A percentile compares a stretch with the other conserved stretches of the same genome.
Conservation (phyloP, 2,113 vertebrate genomes). For the Poeciliopsis occidentalis region DNA sequence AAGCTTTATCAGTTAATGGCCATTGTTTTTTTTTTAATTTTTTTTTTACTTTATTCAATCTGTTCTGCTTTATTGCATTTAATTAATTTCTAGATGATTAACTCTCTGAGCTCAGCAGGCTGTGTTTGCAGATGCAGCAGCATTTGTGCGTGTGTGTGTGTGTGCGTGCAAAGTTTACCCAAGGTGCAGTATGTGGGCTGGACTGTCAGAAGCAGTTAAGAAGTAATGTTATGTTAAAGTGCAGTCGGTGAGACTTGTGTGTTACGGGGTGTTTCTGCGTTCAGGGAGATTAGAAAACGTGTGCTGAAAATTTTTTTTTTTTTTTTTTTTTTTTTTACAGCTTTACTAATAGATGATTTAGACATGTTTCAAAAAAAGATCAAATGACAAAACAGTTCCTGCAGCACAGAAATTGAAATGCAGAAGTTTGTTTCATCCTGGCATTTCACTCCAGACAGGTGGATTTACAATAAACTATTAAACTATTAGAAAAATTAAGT, state of each 20-base stretch:
- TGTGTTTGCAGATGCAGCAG: too few species aligned
- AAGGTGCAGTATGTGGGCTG: not conserved
- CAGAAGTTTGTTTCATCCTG: not conserved
- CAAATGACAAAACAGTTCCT: not conserved
- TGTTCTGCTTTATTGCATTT: too few species aligned
- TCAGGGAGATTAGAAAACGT: not conserved
- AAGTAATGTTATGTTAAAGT: not conserved
- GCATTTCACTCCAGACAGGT: too few species aligned
- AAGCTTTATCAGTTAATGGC: too few species aligned
- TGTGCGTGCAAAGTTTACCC: not conserved
- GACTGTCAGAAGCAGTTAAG: slow-evolving; percentile 34
- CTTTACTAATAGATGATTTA: not conserved
- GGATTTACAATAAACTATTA: not conserved
- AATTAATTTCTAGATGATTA: too few species aligned
- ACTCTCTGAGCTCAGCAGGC: too few species aligned
- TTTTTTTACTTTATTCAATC: too few species aligned
- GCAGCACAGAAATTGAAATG: too few species aligned
- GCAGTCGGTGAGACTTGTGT: not conserved
- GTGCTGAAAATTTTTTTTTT: too few species aligned
- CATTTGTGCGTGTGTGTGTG: too few species aligned
- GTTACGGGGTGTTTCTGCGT: not conserved
- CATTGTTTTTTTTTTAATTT: too few species aligned
- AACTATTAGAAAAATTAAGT: too few species aligned
- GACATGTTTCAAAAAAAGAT: not conserved
- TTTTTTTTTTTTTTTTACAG: not conserved